Percentiles rank a stretch among this genome's conserved stretches.
phyloP scores from a whole-genome alignment of 2,888 invertebrate genomes.

The Drosophila flavopinicola region DNA sequence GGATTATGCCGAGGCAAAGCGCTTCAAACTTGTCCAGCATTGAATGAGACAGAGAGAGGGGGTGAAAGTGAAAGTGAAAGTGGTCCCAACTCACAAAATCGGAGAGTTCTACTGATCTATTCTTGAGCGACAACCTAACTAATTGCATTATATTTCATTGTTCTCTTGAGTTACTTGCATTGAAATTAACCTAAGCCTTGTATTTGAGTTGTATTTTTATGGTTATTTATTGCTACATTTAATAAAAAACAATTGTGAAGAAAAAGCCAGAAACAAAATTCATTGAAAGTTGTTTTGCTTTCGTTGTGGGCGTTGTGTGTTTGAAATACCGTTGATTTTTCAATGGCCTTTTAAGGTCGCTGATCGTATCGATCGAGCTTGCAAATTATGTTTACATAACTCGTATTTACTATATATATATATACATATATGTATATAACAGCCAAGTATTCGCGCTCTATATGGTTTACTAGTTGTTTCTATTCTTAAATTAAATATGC shows the following conservation, averaged over 20 bases:
- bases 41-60: slow-evolving; percentile 31
- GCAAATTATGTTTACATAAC: slow-evolving; percentile 23
- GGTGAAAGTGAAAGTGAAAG: slow-evolving; percentile 12
- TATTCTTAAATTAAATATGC: not conserved
- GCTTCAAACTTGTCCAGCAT: slow-evolving; percentile 75
- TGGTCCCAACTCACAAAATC: slow-evolving; percentile 40
- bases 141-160: slow-evolving; percentile 49
- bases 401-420: slow-evolving; percentile 14
- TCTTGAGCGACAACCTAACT: slow-evolving; percentile 23
- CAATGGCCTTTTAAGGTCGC: slow-evolving; percentile 43
- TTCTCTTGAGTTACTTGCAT: slow-evolving; percentile 55
- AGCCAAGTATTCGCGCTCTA: not conserved
- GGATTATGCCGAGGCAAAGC: slow-evolving; percentile 82
- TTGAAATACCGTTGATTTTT: slow-evolving; percentile 17
- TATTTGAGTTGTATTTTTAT: slow-evolving; percentile 51
- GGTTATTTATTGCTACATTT: slow-evolving; percentile 64
- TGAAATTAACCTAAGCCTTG: slow-evolving; percentile 64
- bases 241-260: slow-evolving; percentile 52
- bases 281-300: slow-evolving; percentile 1
- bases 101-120: slow-evolving; percentile 23
- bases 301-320: slow-evolving; percentile 39
- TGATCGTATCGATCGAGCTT: too few relatives aligned
- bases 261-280: slow-evolving; percentile 8
- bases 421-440: not conserved
- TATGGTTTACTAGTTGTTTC: slow-evolving; percentile 9